Conservation (phyloP, 2,113 vertebrate species). For the Pipra filicauda region DNA sequence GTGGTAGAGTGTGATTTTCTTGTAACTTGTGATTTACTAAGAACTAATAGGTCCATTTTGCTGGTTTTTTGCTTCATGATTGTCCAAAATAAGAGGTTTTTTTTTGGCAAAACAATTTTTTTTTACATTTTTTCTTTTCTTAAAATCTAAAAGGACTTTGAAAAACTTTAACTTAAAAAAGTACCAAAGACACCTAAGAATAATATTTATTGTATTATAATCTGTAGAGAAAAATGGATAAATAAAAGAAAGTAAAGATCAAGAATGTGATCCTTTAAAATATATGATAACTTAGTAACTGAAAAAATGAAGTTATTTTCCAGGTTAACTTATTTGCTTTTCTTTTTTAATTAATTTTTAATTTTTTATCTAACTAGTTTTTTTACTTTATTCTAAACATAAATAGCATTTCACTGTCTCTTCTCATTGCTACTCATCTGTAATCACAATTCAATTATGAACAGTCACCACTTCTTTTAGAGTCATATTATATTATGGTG, state of each 20-base stretch:
- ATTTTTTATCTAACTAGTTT: neutral
- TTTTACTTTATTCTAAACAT: neutral
- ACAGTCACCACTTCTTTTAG: neutral
- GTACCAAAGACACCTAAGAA: neutral
- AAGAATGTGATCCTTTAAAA: neutral
- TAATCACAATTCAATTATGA: neutral
- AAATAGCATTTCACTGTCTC: neutral
- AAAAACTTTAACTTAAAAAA: neutral
- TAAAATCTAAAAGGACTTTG: neutral
- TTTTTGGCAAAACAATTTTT: neutral
- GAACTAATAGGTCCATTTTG: neutral
- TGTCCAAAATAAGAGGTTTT: neutral
- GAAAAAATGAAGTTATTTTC: neutral
- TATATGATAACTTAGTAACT: neutral
- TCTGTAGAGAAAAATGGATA: neutral
- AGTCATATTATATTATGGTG: neutral
- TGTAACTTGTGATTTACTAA: neutral
- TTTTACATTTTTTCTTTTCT: no score
- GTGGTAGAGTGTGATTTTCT: neutral
- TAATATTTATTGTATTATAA: neutral
- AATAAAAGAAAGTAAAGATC: neutral
- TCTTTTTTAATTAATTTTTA: neutral
- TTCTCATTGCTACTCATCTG: neutral
- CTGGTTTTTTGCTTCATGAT: rapidly evolving
- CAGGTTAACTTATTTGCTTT: neutral